Evolutionary conservation across 2,113 vertebrate genomes (phyloP).

Genomic region (Chlorodrepanis virens): DNA sequence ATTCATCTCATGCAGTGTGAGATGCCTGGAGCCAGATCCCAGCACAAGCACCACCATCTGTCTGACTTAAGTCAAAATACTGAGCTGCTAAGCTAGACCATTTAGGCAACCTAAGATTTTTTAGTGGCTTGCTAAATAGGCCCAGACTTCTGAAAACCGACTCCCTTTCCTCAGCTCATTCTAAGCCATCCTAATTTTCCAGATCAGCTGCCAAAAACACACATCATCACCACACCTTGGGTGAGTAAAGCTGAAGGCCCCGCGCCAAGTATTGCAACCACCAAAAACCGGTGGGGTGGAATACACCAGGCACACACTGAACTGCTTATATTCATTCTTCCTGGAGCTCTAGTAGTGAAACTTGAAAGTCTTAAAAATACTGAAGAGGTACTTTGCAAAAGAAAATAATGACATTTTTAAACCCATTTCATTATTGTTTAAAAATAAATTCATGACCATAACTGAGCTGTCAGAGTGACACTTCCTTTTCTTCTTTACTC

Average conservation of each 20-base stretch:
- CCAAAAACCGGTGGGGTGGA: background rate
- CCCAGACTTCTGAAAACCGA: background rate
- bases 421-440: background rate
- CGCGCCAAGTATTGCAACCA: background rate
- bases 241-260: background rate
- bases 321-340: background rate
- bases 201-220: background rate
- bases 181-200: background rate
- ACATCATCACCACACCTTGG: slow-evolving; percentile 20
- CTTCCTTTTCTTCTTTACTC: background rate
- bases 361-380: background rate
- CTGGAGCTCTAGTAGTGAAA: background rate
- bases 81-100: background rate
- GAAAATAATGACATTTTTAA: background rate
- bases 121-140: background rate
- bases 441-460: background rate
- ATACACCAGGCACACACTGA: background rate
- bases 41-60: background rate
- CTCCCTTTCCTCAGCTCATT: background rate
- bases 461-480: background rate
- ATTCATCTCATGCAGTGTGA: background rate
- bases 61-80: background rate
- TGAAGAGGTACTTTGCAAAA: background rate
- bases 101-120: background rate
- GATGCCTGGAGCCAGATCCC: background rate